Evolutionary conservation across 2,113 vertebrate species (phyloP), one percentile per base, ranked within the genome.

Genomic region (Emydura subglobosa): DNA sequence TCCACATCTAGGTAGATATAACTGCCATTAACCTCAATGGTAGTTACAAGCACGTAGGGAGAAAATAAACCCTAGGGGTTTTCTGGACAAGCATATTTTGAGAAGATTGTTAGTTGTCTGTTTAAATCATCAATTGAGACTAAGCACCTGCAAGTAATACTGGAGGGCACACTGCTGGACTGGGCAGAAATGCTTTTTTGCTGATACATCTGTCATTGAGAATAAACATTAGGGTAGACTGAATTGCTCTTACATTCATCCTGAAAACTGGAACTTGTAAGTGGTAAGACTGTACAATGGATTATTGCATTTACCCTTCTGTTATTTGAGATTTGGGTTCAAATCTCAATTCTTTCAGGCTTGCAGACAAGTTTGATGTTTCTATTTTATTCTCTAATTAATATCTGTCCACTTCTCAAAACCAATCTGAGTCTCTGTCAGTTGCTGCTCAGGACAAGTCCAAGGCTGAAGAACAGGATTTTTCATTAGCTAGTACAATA

Each of bases 381-480:
- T 95, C 94, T 91, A 6, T 88, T 74, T 27, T 2, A 1, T 51
- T 96, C 82, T 91, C 57, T 90, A 24, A 65, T 65, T 93, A 93
- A 47, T 97, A 94, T 93, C 90, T 97, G 97, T 96, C 97, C 85
- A 78, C 91, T 97, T 97, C 90, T 90, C 94, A 93, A 97, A 95
- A 98, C 95, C 96, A 96, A 95, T 97, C 96, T 97, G 94, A 97
- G 98, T 97, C 95, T 95, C 96, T 97, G 95, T 97, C 96, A 92
- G 87, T 85, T 85, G 85, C 68, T 96, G 94, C 91, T 97, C 95
- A 90, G 95, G 97, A 96, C 93, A 97, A 94, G 95, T 97, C 95
- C 97, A 97, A 94, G 97, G 90, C 96, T 97, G 97, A 91, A 95
- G 42, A 95, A 82, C 79, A 90, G 78, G 82, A 93, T 84, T 39